Evolutionary conservation across 2,888 invertebrate genomes (phyloP), one percentile per base, ranked within the genome.

Genomic region (Melanophora roralis): DNA sequence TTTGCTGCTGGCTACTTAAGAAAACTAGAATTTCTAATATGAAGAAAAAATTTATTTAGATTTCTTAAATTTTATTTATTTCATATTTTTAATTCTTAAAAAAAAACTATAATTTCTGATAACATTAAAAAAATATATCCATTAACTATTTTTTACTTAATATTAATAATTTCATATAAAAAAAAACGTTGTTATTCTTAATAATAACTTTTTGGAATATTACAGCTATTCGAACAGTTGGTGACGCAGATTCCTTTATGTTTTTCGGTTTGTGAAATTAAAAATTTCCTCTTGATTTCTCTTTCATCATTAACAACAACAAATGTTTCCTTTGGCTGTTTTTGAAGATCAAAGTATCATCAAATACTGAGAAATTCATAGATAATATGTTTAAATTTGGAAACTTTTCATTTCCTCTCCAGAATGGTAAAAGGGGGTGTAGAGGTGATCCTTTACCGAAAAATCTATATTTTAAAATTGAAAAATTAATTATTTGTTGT

Each of bases 391-490:
- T 57, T 74, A 27, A 5, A 2, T 67, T 65, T 59, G 11, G 1
- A 19, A 45, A 62, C 34, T 38, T 34, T 36, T 65, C 34, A n/a
- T 51, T 40, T 40, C 32, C n/a, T 65, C 73, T 65, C 40, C 65
- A 74, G 12, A 53, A 23, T 57, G 53, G 27, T 3, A 27, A 27
- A 5, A 5, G 27, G 27, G 27, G 27, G 6, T 27, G 27, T 27
- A 5, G n/a, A n/a, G n/a, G 55, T 23, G 47, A 23, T 60, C 38
- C 65, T 47, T 60, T 72, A 73, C 73, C 73, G 67, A 64, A 78
- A 72, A 68, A 68, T 73, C 73, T 78, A 34, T 21, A 47, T 9
- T 45, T 68, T 45, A 68, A 79, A 78, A 64, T 36, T 19, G 47
- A 16, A 57, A 65, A 32, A 27, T 65, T 23, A 49, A 27, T 23